These are phyloP conservation scores for Aporrectodea caliginosa DNA, from an alignment of 1,140 invertebrate species.

Conservation along the genomic window DNA sequence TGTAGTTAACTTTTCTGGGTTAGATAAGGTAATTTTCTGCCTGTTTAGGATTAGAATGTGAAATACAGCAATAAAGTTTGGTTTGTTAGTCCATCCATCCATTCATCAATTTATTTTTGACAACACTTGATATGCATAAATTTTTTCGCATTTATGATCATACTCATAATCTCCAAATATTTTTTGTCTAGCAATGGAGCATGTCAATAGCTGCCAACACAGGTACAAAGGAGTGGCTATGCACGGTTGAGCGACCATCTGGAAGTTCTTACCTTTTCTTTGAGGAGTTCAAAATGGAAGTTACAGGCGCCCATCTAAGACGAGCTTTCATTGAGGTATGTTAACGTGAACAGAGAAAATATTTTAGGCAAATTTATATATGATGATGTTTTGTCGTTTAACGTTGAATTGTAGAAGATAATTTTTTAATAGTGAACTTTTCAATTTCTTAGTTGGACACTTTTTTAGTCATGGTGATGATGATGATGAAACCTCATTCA, in stretches of 20 bases:
- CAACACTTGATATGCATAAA: too few relatives aligned
- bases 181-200: background rate
- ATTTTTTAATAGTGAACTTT: background rate
- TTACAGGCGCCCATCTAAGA: background rate
- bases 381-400: too few relatives aligned
- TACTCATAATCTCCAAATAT: too few relatives aligned
- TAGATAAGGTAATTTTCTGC: too few relatives aligned
- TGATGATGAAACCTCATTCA: background rate
- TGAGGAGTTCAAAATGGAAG: background rate
- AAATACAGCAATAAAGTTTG: too few relatives aligned
- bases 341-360: too few relatives aligned
- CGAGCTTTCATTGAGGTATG: background rate
- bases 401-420: background rate
- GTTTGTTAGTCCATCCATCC: too few relatives aligned
- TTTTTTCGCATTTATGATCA: too few relatives aligned
- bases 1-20: too few relatives aligned
- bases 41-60: too few relatives aligned
- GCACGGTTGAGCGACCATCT: background rate
- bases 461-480: background rate
- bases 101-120: too few relatives aligned
- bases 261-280: background rate
- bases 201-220: background rate
- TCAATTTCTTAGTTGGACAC: background rate
- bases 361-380: too few relatives aligned
- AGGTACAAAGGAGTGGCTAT: background rate